Conservation (phyloP, 2,113 vertebrate species). For the Clupea harengus region DNA sequence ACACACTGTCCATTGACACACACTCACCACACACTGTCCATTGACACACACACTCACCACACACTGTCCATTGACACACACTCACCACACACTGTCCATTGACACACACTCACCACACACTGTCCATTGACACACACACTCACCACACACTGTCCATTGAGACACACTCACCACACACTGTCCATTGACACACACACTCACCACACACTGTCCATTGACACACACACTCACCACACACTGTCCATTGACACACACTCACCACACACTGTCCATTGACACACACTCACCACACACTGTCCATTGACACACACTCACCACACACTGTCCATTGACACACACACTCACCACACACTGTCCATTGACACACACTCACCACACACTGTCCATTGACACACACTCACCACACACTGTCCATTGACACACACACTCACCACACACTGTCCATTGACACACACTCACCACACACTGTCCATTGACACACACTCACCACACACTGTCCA, state of each 20-base stretch:
- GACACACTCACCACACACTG: constrained; percentile 87
- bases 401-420: constrained; percentile 85
- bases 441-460: constrained; percentile 67
- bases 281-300: constrained; percentile 86
- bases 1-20: constrained; percentile 87
- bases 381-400: constrained; percentile 61
- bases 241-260: constrained; percentile 76
- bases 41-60: constrained; percentile 71
- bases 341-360: constrained; percentile 88
- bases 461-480: constrained; percentile 87
- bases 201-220: background rate
- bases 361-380: constrained; percentile 61
- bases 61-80: constrained; percentile 86
- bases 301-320: constrained; percentile 70
- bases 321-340: no score
- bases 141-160: constrained; percentile 62
- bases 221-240: constrained; percentile 83
- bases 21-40: no score
- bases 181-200: constrained; percentile 79
- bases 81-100: no score
- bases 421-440: constrained; percentile 56
- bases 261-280: background rate
- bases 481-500: constrained; percentile 56
- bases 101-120: constrained; percentile 78
- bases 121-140: constrained; percentile 82